Evolutionary conservation across 2,888 invertebrate species (phyloP).

Genomic region (Ichneumon xanthorius): DNA sequence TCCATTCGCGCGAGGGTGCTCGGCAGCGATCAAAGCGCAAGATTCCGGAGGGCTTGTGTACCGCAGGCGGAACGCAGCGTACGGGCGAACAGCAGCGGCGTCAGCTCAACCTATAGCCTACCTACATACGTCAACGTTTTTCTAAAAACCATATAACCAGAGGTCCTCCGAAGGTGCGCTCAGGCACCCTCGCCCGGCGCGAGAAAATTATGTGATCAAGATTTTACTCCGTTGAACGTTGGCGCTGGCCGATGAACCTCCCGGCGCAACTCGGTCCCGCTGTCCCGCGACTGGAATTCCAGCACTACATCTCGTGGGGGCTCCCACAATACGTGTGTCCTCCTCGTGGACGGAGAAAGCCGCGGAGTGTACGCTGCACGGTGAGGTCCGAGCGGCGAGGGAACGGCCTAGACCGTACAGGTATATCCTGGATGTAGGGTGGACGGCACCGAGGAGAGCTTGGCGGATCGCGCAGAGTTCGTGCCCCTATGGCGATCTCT

Average conservation of each 20-base stretch:
- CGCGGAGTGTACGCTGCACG: constrained; percentile 27
- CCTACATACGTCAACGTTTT: constrained; percentile 59
- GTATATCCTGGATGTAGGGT: constrained; percentile 11
- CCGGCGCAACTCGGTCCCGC: constrained; percentile 10
- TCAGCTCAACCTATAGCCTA: constrained; percentile 30
- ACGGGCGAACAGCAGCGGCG: constrained; percentile 29
- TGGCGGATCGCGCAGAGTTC: constrained; percentile 44
- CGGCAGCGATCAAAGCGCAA: constrained; percentile 32
- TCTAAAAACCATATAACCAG: constrained; percentile 62
- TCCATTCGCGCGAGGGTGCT: background rate
- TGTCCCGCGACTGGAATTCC: constrained; percentile 67
- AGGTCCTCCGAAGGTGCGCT: constrained; percentile 47
- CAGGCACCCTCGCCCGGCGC: constrained; percentile 41
- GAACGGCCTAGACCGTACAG: constrained; percentile 9
- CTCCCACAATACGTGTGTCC: constrained; percentile 59
- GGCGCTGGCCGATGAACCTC: constrained; percentile 46
- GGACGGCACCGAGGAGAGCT: constrained; percentile 8
- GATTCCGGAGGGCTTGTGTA: constrained; percentile 17
- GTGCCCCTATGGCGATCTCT: constrained; percentile 56
- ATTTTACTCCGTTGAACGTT: constrained; percentile 63
- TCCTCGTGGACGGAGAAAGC: constrained; percentile 34
- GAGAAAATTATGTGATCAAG: constrained; percentile 73
- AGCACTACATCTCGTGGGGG: constrained; percentile 53
- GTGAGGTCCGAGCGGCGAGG: constrained; percentile 33
- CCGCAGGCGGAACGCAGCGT: constrained; percentile 20